Conservation (phyloP, 2,797 vertebrate species). For the Silurus aristotelis region DNA sequence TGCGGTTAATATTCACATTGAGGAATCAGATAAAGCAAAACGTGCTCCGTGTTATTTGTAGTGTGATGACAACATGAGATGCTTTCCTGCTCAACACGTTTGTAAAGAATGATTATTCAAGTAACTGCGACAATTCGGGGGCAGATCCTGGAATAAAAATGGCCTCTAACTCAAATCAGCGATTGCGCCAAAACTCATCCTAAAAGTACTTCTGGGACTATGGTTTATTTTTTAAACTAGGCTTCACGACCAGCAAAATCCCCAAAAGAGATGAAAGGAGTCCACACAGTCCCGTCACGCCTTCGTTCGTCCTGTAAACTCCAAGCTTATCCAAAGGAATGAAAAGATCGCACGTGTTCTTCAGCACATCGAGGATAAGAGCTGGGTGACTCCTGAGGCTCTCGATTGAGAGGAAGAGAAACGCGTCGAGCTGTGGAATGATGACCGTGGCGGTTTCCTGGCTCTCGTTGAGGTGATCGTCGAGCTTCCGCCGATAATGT, state of each 20-base stretch:
- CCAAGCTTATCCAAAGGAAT: constrained; percentile 86
- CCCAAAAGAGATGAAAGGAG: constrained; percentile 89
- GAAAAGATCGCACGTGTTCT: constrained; percentile 89
- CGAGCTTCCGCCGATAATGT: constrained; percentile 60
- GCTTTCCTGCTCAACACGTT: background rate
- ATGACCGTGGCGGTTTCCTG: constrained; percentile 61
- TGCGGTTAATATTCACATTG: background rate
- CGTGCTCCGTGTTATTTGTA: background rate
- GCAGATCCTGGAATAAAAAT: background rate
- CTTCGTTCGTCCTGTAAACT: constrained; percentile 81
- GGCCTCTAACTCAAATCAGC: background rate
- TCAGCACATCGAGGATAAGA: constrained; percentile 83
- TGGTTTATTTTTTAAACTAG: constrained; percentile 81
- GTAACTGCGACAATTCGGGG: no score
- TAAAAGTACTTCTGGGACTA: background rate
- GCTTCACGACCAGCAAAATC: constrained; percentile 79
- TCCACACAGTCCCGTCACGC: constrained; percentile 87
- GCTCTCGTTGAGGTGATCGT: constrained; percentile 55
- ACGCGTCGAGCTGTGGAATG: constrained; percentile 72
- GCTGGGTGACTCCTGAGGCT: constrained; percentile 80
- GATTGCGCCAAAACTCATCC: no score
- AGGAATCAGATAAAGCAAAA: background rate
- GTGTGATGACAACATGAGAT: background rate
- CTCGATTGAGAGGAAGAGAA: constrained; percentile 76
- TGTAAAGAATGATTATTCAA: background rate